phyloP scores from a whole-genome alignment of 2,113 vertebrate species.

The Microtus pennsylvanicus region DNA sequence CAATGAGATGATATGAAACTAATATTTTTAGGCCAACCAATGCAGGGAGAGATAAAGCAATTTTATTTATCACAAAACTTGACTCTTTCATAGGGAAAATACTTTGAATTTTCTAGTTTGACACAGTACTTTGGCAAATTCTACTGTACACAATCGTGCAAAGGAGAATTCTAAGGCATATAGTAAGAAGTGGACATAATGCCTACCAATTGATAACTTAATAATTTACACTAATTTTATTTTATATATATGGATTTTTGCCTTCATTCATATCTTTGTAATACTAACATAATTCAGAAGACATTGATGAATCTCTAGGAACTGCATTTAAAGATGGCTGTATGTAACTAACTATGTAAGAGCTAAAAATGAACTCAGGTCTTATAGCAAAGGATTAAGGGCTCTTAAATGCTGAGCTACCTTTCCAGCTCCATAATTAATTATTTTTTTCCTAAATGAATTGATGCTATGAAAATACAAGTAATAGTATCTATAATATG shows the following conservation, averaged over 20 bases:
- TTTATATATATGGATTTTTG: background rate
- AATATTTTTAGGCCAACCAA: background rate
- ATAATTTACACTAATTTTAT: background rate
- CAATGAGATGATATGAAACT: background rate
- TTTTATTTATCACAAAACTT: background rate
- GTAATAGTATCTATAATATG: background rate
- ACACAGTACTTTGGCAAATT: background rate
- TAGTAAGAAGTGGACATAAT: background rate
- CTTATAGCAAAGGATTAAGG: background rate
- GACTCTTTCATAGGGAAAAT: background rate
- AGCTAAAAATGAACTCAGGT: background rate
- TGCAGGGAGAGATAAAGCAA: background rate
- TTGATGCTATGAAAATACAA: background rate
- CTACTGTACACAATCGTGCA: background rate
- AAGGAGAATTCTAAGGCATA: background rate
- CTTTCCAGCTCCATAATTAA: background rate
- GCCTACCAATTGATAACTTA: background rate
- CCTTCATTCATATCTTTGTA: background rate
- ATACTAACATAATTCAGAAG: background rate
- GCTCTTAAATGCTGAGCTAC: background rate
- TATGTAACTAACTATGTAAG: background rate
- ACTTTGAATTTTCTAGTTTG: background rate
- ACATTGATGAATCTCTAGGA: background rate
- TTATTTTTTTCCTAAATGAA: background rate
- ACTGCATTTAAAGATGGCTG: background rate